Percentiles rank a stretch among this genome's conserved stretches.
Conservation (phyloP, 2,888 invertebrate genomes). For the Nasonovia ribisnigri region DNA sequence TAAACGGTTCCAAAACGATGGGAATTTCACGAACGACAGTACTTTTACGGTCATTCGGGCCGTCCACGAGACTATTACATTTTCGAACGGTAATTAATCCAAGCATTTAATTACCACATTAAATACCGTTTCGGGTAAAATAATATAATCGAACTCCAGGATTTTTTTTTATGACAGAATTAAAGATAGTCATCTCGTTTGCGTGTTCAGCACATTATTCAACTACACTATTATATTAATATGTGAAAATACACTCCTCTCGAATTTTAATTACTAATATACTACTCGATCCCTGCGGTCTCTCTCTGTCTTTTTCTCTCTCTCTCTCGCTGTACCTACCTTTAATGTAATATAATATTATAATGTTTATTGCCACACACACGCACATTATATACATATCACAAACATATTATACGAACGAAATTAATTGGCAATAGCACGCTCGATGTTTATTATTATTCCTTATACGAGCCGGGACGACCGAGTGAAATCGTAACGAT, state of each 20-base stretch:
- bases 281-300: not conserved
- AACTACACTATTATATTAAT: not conserved
- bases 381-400: too few relatives aligned
- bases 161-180: not conserved
- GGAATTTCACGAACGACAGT: not conserved
- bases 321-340: not conserved
- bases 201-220: not conserved
- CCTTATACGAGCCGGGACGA: not conserved
- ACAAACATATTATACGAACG: not conserved
- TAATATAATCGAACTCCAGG: not conserved
- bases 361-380: not conserved
- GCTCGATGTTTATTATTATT: not conserved
- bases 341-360: not conserved
- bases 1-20: not conserved
- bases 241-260: not conserved
- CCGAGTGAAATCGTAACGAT: not conserved
- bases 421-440: not conserved
- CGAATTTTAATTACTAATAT: not conserved
- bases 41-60: not conserved
- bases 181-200: slow-evolving; percentile 14
- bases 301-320: too few relatives aligned
- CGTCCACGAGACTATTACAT: not conserved
- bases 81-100: not conserved
- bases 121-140: not conserved
- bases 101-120: not conserved